Evolutionary conservation across 2,113 vertebrate species (phyloP).

Genomic region (Oostethus manadensis): DNA sequence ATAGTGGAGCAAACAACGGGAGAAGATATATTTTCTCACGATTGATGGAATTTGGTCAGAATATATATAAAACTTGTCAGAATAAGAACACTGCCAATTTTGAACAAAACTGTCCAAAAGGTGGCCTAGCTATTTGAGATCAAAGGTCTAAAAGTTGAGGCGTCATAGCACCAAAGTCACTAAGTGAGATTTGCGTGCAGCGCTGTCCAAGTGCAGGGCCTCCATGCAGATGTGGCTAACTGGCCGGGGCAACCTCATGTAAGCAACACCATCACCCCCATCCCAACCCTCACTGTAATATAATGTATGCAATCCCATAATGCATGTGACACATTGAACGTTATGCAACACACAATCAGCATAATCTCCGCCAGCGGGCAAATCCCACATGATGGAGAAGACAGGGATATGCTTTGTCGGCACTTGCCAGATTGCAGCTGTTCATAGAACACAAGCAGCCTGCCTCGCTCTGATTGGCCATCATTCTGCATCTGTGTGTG

Average conservation of each 20-base stretch:
- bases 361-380: slow-evolving; percentile 25
- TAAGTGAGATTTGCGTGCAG: not conserved
- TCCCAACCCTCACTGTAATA: slow-evolving; percentile 12
- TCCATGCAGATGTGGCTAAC: slow-evolving; percentile 25
- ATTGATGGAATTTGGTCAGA: no score
- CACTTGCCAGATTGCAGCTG: slow-evolving; percentile 48
- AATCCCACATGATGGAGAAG: slow-evolving; percentile 5
- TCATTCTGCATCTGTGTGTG: not conserved
- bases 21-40: no score
- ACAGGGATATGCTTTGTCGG: slow-evolving; percentile 27
- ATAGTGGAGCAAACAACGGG: no score
- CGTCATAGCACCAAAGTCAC: not conserved
- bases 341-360: slow-evolving; percentile 48
- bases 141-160: no score
- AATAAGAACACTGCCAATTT: no score
- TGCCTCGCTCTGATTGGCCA: not conserved
- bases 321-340: slow-evolving; percentile 32
- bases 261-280: not conserved
- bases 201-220: slow-evolving; percentile 15
- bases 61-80: no score
- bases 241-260: slow-evolving; percentile 22
- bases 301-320: slow-evolving; percentile 55
- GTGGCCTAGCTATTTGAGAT: no score
- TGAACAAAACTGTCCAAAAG: no score
- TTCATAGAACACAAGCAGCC: slow-evolving; percentile 2